These are phyloP conservation scores for Zootermopsis nevadensis DNA, from an alignment of 2,888 invertebrate species.

Conservation along the genomic window DNA sequence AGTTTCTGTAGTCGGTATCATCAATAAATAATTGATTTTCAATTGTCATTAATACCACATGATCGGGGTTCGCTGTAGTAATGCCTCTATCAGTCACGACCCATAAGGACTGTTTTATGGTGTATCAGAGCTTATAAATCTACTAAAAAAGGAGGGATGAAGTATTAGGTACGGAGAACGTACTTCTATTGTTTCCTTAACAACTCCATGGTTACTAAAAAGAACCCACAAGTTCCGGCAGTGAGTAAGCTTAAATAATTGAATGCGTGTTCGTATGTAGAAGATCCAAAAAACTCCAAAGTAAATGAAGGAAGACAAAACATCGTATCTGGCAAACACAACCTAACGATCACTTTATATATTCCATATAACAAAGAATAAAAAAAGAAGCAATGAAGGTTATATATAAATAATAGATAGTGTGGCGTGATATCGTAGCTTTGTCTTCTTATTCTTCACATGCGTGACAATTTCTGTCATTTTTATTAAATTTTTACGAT, in stretches of 20 bases:
- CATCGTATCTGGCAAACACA: not conserved
- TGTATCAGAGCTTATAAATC: not conserved
- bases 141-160: not conserved
- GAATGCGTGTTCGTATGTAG: not conserved
- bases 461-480: slow-evolving; percentile 33
- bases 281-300: not conserved
- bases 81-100: slow-evolving; percentile 1
- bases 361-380: not conserved
- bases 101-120: not conserved
- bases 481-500: slow-evolving; percentile 25
- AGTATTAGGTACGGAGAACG: not conserved
- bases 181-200: not conserved
- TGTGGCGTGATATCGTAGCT: slow-evolving; percentile 21
- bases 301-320: slow-evolving; percentile 5
- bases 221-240: not conserved
- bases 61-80: not conserved
- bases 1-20: not conserved
- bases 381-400: not conserved
- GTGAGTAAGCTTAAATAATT: slow-evolving; percentile 5
- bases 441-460: not conserved
- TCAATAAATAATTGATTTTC: slow-evolving; percentile 14
- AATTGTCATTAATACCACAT: slow-evolving; percentile 2
- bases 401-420: slow-evolving; percentile 4
- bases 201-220: not conserved
- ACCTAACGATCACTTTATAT: not conserved